Conservation (phyloP, 30 jellyfish, hydroid and myxozoan species). For the Aurelia sp. region DNA sequence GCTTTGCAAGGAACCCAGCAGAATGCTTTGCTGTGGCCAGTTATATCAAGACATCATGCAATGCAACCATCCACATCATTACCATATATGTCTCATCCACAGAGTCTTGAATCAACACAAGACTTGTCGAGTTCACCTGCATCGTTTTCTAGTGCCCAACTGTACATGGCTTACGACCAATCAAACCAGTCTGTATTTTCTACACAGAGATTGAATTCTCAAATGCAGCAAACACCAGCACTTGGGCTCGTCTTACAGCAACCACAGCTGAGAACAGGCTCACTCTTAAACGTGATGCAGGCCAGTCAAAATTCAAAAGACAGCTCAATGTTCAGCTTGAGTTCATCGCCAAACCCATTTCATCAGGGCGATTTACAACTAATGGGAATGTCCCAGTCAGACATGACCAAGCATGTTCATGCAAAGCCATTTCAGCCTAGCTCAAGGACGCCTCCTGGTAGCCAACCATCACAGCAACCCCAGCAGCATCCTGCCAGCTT, state of each 20-base stretch:
- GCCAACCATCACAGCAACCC: constrained; percentile 64
- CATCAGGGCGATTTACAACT: constrained; percentile 60
- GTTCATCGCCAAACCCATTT: constrained; percentile 61
- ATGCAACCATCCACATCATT: constrained; percentile 67
- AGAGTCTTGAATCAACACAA: constrained; percentile 56
- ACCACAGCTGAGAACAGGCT: constrained; percentile 71
- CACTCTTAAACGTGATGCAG: constrained; percentile 59
- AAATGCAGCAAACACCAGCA: constrained; percentile 76
- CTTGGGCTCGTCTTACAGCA: constrained; percentile 69
- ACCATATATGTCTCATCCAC: constrained; percentile 63
- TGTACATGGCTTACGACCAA: constrained; percentile 77
- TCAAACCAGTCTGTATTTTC: constrained; percentile 62
- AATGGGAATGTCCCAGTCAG: constrained; percentile 70
- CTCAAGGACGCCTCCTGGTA: constrained; percentile 91
- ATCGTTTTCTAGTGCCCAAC: constrained; percentile 59
- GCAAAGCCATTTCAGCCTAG: constrained; percentile 99
- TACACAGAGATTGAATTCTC: constrained; percentile 69
- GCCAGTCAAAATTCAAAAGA: constrained; percentile 47
- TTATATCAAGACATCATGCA: constrained; percentile 70
- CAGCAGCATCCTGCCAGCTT: constrained; percentile 66
- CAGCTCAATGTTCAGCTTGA: constrained; percentile 49
- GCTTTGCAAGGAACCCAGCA: constrained; percentile 81
- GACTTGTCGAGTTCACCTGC: constrained; percentile 67
- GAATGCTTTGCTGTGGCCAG: constrained; percentile 88
- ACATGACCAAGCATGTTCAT: constrained; percentile 88